Conservation (phyloP, 2,113 vertebrate species). For the Menura novaehollandiae region DNA sequence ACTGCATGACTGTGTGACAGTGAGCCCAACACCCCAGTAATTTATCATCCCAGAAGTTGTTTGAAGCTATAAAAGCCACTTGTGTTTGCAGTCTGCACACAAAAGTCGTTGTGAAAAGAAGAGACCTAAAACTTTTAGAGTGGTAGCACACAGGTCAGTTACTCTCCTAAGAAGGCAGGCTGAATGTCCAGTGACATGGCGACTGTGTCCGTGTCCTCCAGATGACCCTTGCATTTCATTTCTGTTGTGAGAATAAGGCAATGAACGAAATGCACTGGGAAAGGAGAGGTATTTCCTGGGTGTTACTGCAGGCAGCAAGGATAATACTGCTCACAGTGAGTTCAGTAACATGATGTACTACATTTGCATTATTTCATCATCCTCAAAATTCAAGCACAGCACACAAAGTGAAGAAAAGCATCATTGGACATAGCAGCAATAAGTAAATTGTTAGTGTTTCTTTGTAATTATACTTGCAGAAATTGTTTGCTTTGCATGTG, state of each 20-base stretch:
- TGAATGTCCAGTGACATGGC: not conserved
- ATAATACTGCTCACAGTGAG: conserved; percentile 27
- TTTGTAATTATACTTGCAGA: conserved; percentile 80
- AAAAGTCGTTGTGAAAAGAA: not conserved
- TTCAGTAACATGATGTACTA: conserved; percentile 30
- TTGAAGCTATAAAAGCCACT: not conserved
- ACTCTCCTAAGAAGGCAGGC: not conserved
- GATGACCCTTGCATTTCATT: not conserved
- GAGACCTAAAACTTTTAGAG: not conserved
- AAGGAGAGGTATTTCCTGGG: not conserved
- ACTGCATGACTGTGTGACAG: not conserved
- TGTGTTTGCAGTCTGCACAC: not conserved
- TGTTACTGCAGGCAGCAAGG: conserved; percentile 10
- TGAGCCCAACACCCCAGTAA: not conserved
- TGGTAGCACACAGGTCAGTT: not conserved
- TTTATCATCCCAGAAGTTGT: not conserved
- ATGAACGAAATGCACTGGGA: not conserved
- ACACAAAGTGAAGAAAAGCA: conserved; percentile 64
- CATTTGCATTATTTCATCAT: conserved; percentile 4
- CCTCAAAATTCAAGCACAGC: conserved; percentile 15
- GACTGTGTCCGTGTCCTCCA: not conserved
- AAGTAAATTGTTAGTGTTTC: conserved; percentile 83
- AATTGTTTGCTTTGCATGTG: conserved; percentile 64
- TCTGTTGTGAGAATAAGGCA: not conserved
- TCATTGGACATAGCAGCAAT: conserved; percentile 85